A percentile compares a stretch with the other conserved stretches of the same genome.
phyloP scores from a whole-genome alignment of 64 coral and sea anemone genomes.

The Catalaphyllia jardinei region DNA sequence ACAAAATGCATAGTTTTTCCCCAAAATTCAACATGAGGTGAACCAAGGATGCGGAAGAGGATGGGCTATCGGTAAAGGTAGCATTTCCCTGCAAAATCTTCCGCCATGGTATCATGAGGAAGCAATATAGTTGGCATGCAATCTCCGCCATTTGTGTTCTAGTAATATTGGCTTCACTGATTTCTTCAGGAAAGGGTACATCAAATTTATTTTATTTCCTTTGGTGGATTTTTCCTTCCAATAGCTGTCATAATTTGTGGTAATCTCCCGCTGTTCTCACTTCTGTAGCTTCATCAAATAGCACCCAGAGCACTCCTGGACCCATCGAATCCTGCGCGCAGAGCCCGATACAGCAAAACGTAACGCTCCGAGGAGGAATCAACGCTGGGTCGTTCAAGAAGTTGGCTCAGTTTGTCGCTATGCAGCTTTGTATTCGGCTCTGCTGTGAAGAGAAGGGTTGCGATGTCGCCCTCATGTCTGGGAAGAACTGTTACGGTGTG shows the following conservation, averaged over 20 bases:
- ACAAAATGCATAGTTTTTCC: not conserved
- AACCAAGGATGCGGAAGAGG: not conserved
- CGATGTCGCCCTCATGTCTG: conserved; percentile 93
- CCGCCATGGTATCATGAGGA: conserved; percentile 44
- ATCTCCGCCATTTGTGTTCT: conserved; percentile 28
- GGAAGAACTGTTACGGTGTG: conserved; percentile 97
- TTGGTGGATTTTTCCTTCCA: not conserved
- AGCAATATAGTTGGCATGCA: not conserved
- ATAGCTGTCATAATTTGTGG: not conserved
- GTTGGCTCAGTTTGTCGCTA: conserved; percentile 92
- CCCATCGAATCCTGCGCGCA: conserved; percentile 87
- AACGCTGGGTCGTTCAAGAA: conserved; percentile 93
- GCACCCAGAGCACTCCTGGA: conserved; percentile 50
- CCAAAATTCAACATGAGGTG: not conserved
- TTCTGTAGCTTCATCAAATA: conserved; percentile 59
- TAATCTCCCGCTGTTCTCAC: not conserved
- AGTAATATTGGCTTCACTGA: not conserved
- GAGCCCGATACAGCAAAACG: conserved; percentile 85
- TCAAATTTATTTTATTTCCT: not conserved
- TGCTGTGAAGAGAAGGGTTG: conserved; percentile 98
- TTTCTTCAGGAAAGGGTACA: not conserved
- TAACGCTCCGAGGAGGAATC: conserved; percentile 90
- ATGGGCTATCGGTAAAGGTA: conserved; percentile 14
- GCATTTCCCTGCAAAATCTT: not conserved
- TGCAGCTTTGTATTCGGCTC: conserved; percentile 92